These are phyloP conservation scores for Abscondita cerata DNA, from an alignment of 2,888 invertebrate species.

Conservation along the genomic window DNA sequence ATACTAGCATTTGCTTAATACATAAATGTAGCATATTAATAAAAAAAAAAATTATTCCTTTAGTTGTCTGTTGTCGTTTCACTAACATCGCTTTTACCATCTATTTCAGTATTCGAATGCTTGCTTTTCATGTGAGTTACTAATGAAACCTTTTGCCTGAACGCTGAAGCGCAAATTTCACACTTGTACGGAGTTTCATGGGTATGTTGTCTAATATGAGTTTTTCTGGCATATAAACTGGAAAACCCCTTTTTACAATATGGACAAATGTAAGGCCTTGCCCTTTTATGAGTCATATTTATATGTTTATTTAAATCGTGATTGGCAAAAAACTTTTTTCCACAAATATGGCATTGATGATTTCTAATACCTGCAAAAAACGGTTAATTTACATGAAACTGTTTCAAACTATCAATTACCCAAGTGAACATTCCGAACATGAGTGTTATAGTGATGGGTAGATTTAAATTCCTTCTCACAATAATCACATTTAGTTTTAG, in stretches of 20 bases:
- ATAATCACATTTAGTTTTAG: constrained; percentile 48
- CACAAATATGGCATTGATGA: constrained; percentile 28
- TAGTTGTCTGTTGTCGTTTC: too few species aligned
- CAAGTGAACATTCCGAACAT: constrained; percentile 48
- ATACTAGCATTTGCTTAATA: too few species aligned
- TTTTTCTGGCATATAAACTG: constrained; percentile 28
- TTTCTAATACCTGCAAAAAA: constrained; percentile 30
- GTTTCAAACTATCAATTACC: too few species aligned
- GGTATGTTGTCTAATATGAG: constrained; percentile 31
- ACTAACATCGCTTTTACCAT: too few species aligned
- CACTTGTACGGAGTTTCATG: constrained; percentile 28
- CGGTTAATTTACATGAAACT: too few species aligned
- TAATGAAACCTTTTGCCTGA: constrained; percentile 32
- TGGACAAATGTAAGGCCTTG: constrained; percentile 22
- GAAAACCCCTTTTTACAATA: constrained; percentile 29
- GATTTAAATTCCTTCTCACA: constrained; percentile 48
- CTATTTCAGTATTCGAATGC: too few species aligned
- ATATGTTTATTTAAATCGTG: constrained; percentile 29
- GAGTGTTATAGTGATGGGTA: constrained; percentile 48
- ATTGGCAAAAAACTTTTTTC: constrained; percentile 23
- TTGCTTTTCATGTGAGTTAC: constrained; percentile 28
- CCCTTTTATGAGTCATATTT: constrained; percentile 24
- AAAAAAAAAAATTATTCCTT: too few species aligned
- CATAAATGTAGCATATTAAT: too few species aligned
- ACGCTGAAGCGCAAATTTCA: constrained; percentile 20